A percentile compares a stretch with the other conserved stretches of the same genome.
Conservation (phyloP, 2,797 vertebrate species). For the Falco biarmicus region DNA sequence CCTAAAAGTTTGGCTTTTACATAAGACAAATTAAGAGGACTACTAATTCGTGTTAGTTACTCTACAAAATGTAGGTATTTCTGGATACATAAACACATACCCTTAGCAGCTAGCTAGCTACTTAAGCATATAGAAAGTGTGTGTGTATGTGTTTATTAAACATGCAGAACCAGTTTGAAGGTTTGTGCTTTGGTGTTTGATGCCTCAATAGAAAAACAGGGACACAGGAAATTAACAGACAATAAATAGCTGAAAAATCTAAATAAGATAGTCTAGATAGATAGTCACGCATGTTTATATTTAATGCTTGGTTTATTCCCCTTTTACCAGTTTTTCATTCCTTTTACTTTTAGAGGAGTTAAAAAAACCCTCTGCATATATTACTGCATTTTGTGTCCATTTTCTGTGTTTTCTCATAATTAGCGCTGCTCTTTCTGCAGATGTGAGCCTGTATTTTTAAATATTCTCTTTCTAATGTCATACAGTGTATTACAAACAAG, state of each 20-base stretch:
- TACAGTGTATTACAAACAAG: conserved; percentile 27
- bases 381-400: conserved; percentile 66
- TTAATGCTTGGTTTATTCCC: conserved; percentile 43
- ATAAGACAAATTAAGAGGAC: conserved; percentile 66
- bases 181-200: conserved; percentile 72
- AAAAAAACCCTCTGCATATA: conserved; percentile 61
- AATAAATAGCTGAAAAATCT: conserved; percentile 73
- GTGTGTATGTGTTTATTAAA: conserved; percentile 29
- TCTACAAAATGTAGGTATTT: conserved; percentile 58
- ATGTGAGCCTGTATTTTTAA: conserved; percentile 58
- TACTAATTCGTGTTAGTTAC: conserved; percentile 59
- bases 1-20: conserved; percentile 80
- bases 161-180: conserved; percentile 38
- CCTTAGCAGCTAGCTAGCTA: conserved; percentile 6
- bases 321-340: conserved; percentile 53
- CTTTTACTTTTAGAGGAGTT: conserved; percentile 53
- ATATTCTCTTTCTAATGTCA: conserved; percentile 53
- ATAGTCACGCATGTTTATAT: conserved; percentile 55
- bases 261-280: conserved; percentile 69
- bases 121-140: not conserved
- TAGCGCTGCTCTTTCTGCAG: conserved; percentile 69
- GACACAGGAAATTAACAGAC: conserved; percentile 58
- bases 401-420: conserved; percentile 42
- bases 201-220: conserved; percentile 64
- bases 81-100: not conserved